phyloP scores from a whole-genome alignment of 2,888 invertebrate species.

The Litoditis marina region DNA sequence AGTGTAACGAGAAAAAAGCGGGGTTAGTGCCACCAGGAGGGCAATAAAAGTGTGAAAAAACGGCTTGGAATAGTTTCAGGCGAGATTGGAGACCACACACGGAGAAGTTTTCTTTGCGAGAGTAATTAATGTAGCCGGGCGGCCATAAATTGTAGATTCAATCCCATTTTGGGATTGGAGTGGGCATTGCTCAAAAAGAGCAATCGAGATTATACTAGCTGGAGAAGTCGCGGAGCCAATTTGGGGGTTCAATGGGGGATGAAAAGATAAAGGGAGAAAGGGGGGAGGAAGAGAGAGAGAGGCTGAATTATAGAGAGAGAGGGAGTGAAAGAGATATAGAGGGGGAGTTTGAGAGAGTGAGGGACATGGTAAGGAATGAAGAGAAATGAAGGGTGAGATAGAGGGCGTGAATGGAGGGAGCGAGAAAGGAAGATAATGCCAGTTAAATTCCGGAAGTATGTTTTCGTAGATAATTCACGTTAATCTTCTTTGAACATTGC shows the following conservation, averaged over 20 bases:
- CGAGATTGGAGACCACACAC: too few relatives aligned
- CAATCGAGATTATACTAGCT: conserved; percentile 20
- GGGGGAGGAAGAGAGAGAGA: not conserved
- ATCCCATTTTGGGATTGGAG: conserved; percentile 14
- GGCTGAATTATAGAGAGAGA: not conserved
- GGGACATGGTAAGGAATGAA: not conserved
- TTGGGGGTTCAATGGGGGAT: not conserved
- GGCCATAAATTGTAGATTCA: conserved; percentile 16
- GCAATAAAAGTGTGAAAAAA: too few relatives aligned
- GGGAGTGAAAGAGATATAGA: not conserved
- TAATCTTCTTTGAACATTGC: not conserved
- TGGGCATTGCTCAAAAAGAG: conserved; percentile 17
- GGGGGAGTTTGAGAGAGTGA: not conserved
- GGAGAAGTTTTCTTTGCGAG: too few relatives aligned
- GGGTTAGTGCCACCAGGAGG: too few relatives aligned
- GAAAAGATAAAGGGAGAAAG: not conserved
- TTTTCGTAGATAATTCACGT: not conserved
- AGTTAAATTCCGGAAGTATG: not conserved
- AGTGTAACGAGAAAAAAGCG: too few relatives aligned
- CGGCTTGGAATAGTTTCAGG: too few relatives aligned
- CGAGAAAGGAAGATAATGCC: not conserved
- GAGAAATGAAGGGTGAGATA: not conserved
- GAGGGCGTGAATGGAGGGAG: not conserved
- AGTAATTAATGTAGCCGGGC: too few relatives aligned
- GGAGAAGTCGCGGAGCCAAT: not conserved